These are phyloP conservation scores for Melanocharis versteri DNA, from an alignment of 2,113 vertebrate species.

Conservation along the genomic window DNA sequence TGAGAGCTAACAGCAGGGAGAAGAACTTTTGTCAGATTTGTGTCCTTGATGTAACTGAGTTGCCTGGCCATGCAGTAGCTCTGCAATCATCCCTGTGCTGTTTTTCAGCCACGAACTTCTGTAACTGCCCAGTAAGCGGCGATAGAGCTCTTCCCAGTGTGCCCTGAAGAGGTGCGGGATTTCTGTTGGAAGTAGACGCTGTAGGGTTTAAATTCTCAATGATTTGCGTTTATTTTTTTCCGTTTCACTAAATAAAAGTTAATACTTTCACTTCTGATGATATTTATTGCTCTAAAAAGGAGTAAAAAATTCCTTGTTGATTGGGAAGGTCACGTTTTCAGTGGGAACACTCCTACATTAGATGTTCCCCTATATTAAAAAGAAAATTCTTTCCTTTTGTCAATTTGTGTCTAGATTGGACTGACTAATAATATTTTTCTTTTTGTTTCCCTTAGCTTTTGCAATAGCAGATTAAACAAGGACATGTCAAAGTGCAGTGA, in stretches of 20 bases:
- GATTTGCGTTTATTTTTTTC: not conserved
- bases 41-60: not conserved
- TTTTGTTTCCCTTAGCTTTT: not conserved
- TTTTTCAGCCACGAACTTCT: not conserved
- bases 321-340: not conserved
- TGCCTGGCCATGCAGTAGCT: accelerated
- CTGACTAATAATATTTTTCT: not conserved
- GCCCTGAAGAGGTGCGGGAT: not conserved
- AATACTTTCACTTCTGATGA: accelerated
- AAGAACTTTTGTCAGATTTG: not conserved
- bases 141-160: not conserved
- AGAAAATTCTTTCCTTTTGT: not conserved
- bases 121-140: constrained; percentile 35
- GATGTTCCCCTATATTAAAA: not conserved
- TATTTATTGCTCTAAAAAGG: not conserved
- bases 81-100: accelerated
- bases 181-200: not conserved
- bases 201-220: accelerated
- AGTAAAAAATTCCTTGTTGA: not conserved
- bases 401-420: not conserved
- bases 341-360: not conserved
- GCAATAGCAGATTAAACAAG: not conserved
- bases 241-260: not conserved
- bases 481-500: not conserved
- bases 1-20: not conserved